phyloP scores from a whole-genome alignment of 2,888 invertebrate species.

The Andricus quercusramuli region DNA sequence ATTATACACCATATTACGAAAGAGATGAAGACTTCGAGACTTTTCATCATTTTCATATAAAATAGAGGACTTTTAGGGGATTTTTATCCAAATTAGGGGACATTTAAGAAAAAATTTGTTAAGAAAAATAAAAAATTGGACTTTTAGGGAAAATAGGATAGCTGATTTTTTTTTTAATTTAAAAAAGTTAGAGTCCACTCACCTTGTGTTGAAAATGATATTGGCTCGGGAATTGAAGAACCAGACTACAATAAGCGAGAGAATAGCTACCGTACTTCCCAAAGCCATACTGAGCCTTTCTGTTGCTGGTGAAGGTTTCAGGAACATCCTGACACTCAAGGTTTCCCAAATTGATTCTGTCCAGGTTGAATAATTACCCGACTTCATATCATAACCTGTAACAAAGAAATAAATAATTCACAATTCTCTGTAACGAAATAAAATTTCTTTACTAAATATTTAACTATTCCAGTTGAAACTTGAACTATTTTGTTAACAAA shows the following conservation, averaged over 20 bases:
- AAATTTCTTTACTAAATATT: too few species aligned
- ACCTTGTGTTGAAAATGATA: conserved; percentile 77
- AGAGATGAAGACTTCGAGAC: too few species aligned
- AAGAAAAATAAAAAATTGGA: too few species aligned
- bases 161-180: not conserved
- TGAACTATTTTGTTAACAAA: too few species aligned
- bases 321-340: conserved; percentile 88
- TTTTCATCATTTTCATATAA: too few species aligned
- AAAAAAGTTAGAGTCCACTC: conserved; percentile 41
- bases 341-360: conserved; percentile 92
- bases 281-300: conserved; percentile 81
- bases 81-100: too few species aligned
- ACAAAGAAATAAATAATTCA: conserved; percentile 39
- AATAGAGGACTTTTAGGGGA: too few species aligned
- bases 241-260: conserved; percentile 81
- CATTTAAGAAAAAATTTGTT: too few species aligned
- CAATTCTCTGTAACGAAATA: too few species aligned
- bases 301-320: conserved; percentile 84
- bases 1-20: too few species aligned
- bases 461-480: too few species aligned
- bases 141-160: too few species aligned
- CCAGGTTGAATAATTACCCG: conserved; percentile 91
- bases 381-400: conserved; percentile 88
- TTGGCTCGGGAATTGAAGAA: conserved; percentile 80
- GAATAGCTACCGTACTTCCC: conserved; percentile 79